These are phyloP conservation scores for Callosobruchus maculatus DNA, from an alignment of 2,888 invertebrate genomes.

Conservation along the genomic window DNA sequence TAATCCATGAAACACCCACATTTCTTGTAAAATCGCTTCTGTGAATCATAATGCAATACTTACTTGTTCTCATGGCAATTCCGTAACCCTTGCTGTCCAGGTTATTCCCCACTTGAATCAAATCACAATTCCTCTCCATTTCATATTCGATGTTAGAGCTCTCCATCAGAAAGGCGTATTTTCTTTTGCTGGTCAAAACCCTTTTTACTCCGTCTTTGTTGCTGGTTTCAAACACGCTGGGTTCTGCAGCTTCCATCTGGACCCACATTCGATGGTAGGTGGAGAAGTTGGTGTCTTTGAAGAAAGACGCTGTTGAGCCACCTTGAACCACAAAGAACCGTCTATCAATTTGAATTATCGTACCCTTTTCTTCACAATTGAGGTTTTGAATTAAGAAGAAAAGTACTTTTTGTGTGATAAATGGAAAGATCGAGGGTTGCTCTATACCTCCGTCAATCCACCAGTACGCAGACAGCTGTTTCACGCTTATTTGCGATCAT, in stretches of 20 bases:
- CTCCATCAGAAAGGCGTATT: constrained; percentile 95
- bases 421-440: no score
- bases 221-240: constrained; percentile 75
- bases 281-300: constrained; percentile 85
- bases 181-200: constrained; percentile 72
- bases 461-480: no score
- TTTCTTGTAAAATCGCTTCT: no score
- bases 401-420: no score
- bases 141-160: constrained; percentile 92
- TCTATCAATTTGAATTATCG: no score
- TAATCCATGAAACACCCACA: no score
- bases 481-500: no score
- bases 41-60: no score
- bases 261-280: constrained; percentile 91
- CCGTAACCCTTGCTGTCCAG: constrained; percentile 92
- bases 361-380: no score
- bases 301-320: constrained; percentile 89
- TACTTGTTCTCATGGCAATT: constrained; percentile 86
- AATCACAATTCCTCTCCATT: constrained; percentile 78
- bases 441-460: no score
- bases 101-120: constrained; percentile 72
- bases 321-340: no score
- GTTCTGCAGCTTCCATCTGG: constrained; percentile 80
- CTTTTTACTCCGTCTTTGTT: constrained; percentile 86
- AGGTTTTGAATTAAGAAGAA: no score